Conservation (phyloP, 2,888 invertebrate genomes). For the Perizoma affinitatum region DNA sequence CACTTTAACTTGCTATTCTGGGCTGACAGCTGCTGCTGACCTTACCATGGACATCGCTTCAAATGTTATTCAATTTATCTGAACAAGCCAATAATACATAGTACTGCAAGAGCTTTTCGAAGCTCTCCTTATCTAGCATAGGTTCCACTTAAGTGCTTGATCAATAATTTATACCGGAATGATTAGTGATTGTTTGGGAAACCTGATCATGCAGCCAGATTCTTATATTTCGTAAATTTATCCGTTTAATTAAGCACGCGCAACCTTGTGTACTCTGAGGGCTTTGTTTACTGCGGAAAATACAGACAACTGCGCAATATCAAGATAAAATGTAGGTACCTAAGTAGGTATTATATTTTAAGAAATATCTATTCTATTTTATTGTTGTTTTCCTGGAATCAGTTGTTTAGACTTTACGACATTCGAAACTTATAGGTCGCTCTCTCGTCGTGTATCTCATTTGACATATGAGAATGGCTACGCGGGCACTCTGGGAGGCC, state of each 20-base stretch:
- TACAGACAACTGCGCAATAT: constrained; percentile 60
- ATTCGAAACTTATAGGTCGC: constrained; percentile 1
- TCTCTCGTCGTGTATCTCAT: background rate
- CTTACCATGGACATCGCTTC: too few species aligned
- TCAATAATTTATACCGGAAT: constrained; percentile 7
- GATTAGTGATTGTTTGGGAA: constrained; percentile 26
- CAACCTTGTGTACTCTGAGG: constrained; percentile 49
- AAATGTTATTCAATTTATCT: too few species aligned
- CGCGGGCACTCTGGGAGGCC: too few species aligned
- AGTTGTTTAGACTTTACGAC: constrained; percentile 4
- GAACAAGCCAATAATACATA: too few species aligned
- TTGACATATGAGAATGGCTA: background rate
- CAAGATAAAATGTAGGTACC: constrained; percentile 44
- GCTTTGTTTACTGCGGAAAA: constrained; percentile 46
- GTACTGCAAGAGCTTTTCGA: background rate
- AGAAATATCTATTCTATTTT: constrained; percentile 45
- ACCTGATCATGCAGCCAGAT: constrained; percentile 33
- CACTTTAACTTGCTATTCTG: too few species aligned
- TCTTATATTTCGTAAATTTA: constrained; percentile 41
- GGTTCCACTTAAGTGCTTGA: background rate
- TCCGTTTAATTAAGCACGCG: constrained; percentile 47
- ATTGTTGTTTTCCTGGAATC: constrained; percentile 13
- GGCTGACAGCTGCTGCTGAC: too few species aligned
- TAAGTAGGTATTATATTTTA: constrained; percentile 33
- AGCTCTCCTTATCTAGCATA: background rate